These are phyloP conservation scores for Manduca sexta DNA, from an alignment of 1,140 invertebrate genomes.

Conservation along the genomic window DNA sequence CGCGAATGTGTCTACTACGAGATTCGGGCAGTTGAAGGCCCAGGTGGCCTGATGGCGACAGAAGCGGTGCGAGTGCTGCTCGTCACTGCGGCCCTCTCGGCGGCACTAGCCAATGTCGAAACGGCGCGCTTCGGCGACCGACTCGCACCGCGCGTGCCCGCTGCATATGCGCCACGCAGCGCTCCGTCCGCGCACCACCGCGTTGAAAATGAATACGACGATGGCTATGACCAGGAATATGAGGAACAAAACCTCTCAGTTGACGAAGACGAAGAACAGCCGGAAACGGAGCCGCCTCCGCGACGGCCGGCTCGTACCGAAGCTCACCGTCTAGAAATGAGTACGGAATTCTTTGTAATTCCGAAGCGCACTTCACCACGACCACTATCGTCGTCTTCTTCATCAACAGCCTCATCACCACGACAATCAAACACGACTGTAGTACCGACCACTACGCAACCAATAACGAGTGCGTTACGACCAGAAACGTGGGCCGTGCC, in stretches of 20 bases:
- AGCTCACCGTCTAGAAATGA: conserved; percentile 79
- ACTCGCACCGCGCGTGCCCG: conserved; percentile 59
- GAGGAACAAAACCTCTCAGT: conserved; percentile 31
- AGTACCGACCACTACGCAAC: conserved; percentile 24
- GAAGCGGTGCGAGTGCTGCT: conserved; percentile 36
- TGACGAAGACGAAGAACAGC: conserved; percentile 27
- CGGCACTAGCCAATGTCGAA: conserved; percentile 27
- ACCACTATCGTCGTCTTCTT: conserved; percentile 31
- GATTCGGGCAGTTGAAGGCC: conserved; percentile 46
- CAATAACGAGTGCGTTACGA: conserved; percentile 71
- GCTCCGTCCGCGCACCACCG: conserved; percentile 34
- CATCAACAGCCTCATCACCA: conserved; percentile 23
- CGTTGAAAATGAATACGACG: conserved; percentile 42
- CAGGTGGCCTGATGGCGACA: conserved; percentile 47
- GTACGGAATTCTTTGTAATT: conserved; percentile 84
- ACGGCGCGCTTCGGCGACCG: conserved; percentile 67
- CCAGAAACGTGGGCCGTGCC: conserved; percentile 90
- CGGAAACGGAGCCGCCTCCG: conserved; percentile 41
- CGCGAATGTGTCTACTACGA: conserved; percentile 45
- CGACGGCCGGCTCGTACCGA: conserved; percentile 65
- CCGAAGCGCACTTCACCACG: conserved; percentile 64
- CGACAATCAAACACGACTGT: conserved; percentile 41
- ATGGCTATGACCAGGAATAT: conserved; percentile 43
- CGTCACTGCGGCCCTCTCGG: conserved; percentile 34
- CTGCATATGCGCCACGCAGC: conserved; percentile 49